Evolutionary conservation across 1,140 invertebrate species (phyloP), one percentile per base, ranked within the genome.

Genomic region (Cecropterus lyciades): DNA sequence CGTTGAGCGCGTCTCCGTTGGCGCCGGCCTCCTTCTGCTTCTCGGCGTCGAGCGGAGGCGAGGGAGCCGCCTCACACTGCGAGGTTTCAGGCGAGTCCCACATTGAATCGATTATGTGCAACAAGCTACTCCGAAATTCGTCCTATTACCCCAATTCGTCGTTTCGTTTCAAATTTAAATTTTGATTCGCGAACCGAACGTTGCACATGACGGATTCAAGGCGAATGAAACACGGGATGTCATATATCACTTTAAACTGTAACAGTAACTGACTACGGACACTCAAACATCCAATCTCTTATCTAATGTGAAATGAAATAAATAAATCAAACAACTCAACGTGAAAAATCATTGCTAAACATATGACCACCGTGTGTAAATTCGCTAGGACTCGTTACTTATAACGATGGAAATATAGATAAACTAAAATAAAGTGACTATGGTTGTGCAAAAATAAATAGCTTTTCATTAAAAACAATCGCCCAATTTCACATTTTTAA

Each of bases 61-160:
- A 84, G 65, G 81, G 81, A 63, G 84, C 84, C 59, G 78, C 86
- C 71, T 92, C 91, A 80, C 91, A 90, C 92, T 93, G 92, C 85
- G 92, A 93, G 80, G 82, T 80, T 90, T 92, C 92, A 90, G 91
- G 89, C 89, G 92, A 93, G 89, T 93, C 92, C 92, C 92, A 93
- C 92, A 93, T 88, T 93, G 92, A 93, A 93, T 93, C 92, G 90
- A 93, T 93, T 92, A 93, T 93, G 91, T 93, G 92, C 92, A 93
- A 93, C 90, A 93, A 86, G 84, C 92, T 93, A 92, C 92, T 92
- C 82, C 92, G 89, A 84, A 93, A 93, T 75, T 93, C 92, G 84
- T 92, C 92, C 91, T 92, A 91, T 78, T 82, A 66, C 68, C 70
- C 82, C 84, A 82, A 86, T 86, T 73, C 48, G 59, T 72, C 45